Evolutionary conservation across 2,888 invertebrate genomes (phyloP).

Genomic region (Hydraecia micacea): DNA sequence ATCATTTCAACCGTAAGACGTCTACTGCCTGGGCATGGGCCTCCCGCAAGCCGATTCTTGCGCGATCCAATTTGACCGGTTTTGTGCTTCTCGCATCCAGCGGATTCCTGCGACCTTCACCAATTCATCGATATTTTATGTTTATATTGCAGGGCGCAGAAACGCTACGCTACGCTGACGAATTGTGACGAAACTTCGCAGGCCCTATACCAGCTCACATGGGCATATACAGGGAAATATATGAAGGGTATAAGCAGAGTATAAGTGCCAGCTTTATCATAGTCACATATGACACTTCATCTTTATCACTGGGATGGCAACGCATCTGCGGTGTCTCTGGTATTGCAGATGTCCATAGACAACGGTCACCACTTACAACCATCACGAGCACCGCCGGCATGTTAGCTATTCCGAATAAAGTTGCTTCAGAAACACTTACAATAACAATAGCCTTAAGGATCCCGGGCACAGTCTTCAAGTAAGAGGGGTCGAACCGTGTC

Average conservation of each 20-base stretch:
- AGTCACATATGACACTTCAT: too few relatives aligned
- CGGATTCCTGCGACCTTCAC: background rate
- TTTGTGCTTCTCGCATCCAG: background rate
- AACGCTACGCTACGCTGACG: background rate
- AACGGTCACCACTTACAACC: background rate
- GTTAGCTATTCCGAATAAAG: background rate
- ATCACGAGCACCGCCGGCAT: background rate
- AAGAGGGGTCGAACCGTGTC: slow-evolving; percentile 81
- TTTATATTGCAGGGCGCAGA: background rate
- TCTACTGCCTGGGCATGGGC: background rate
- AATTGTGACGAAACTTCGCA: background rate
- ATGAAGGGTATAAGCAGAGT: background rate
- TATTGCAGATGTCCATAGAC: background rate
- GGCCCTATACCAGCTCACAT: background rate
- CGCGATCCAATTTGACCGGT: background rate
- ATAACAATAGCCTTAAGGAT: slow-evolving; percentile 79
- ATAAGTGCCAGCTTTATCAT: background rate
- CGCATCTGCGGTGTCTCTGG: background rate
- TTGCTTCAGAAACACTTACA: slow-evolving; percentile 75
- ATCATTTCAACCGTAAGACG: background rate
- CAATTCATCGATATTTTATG: background rate
- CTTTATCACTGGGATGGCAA: background rate
- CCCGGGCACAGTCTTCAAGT: slow-evolving; percentile 80
- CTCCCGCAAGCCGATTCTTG: background rate
- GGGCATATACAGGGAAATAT: background rate